phyloP scores from a whole-genome alignment of 2,888 invertebrate species.

The Xestia xanthographa region DNA sequence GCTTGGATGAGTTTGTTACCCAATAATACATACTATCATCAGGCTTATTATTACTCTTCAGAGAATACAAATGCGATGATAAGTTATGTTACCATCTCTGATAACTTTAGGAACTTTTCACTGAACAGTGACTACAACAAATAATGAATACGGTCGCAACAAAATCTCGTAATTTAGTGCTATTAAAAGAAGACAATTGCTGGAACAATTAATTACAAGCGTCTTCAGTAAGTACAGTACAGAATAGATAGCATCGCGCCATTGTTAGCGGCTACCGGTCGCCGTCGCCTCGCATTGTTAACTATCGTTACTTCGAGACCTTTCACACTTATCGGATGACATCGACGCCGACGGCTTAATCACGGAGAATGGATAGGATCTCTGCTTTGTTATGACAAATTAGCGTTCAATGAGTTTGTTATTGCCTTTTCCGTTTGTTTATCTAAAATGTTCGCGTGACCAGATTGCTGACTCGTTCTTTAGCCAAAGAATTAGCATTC shows the following conservation, averaged over 20 bases:
- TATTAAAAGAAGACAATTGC: constrained; percentile 54
- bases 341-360: constrained; percentile 18
- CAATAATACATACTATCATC: neutral
- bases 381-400: constrained; percentile 35
- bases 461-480: neutral
- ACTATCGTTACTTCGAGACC: constrained; percentile 58
- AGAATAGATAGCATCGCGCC: constrained; percentile 53
- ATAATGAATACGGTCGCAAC: constrained; percentile 21
- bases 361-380: constrained; percentile 38
- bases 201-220: constrained; percentile 54
- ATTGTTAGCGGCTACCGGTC: constrained; percentile 55
- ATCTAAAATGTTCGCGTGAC: neutral
- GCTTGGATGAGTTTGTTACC: constrained; percentile 8
- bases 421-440: constrained; percentile 18
- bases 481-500: neutral
- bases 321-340: constrained; percentile 55
- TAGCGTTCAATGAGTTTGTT: constrained; percentile 28
- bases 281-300: constrained; percentile 18
- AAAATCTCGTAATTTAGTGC: constrained; percentile 46
- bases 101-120: neutral
- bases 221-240: constrained; percentile 24
- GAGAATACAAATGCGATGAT: neutral
- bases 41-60: neutral
- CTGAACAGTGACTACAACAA: constrained; percentile 9
- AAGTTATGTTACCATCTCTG: neutral